phyloP scores from a whole-genome alignment of 2,888 invertebrate species.

The Lobophora halterata region DNA sequence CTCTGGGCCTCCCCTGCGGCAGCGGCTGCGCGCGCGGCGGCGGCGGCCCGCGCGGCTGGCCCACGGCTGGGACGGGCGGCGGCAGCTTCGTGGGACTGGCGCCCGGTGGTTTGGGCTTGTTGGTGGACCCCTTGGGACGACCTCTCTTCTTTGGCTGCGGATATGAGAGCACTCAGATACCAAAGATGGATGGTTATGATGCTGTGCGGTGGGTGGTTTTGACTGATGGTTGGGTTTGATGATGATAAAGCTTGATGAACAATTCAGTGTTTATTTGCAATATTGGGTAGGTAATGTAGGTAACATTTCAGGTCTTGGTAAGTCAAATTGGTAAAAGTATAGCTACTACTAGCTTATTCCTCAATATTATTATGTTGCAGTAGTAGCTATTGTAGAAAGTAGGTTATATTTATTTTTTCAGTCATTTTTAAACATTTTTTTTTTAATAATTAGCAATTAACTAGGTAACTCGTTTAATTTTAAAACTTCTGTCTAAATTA shows the following conservation, averaged over 20 bases:
- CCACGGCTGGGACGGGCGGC: slow-evolving; percentile 30
- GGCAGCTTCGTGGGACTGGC: slow-evolving; percentile 27
- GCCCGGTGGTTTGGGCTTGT: slow-evolving; percentile 65
- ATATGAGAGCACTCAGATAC: slow-evolving; percentile 21
- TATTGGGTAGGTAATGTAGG: too few species aligned
- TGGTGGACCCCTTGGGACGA: slow-evolving; percentile 75
- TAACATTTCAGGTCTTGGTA: too few species aligned
- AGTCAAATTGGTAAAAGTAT: too few species aligned
- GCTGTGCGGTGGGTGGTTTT: slow-evolving; percentile 2
- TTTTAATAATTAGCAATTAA: too few species aligned
- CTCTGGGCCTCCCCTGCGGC: slow-evolving; percentile 51
- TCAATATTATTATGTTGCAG: too few species aligned
- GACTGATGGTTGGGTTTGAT: slow-evolving; percentile 1
- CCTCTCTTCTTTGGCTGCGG: slow-evolving; percentile 72
- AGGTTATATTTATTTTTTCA: too few species aligned
- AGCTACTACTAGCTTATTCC: too few species aligned
- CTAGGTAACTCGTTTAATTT: too few species aligned
- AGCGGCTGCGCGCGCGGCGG: slow-evolving; percentile 37
- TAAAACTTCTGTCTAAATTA: too few species aligned
- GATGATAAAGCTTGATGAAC: neutral
- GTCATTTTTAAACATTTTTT: too few species aligned
- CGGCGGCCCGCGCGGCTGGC: slow-evolving; percentile 34
- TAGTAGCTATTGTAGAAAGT: too few species aligned
- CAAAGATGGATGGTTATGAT: slow-evolving; percentile 13
- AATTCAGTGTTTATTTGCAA: too few species aligned